Base-by-base conservation (phyloP, 2,113 vertebrate genomes). In the Tyrannus savana region DNA sequence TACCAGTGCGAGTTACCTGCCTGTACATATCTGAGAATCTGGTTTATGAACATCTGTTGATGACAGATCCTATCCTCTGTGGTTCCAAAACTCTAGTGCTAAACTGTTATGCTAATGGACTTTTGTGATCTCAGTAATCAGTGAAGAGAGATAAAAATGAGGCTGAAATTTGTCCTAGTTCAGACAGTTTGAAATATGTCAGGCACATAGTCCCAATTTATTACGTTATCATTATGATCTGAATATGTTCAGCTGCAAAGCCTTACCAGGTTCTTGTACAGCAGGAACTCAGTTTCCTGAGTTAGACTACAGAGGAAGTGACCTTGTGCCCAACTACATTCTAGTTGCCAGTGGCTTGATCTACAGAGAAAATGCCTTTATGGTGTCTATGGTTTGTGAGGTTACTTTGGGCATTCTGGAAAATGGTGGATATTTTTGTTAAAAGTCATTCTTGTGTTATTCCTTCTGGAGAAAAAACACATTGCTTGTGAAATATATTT, bases 241-340 rank as follows among this genome's bases (percentile, higher is more conserved):
- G 46, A 80, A 42, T 73, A 24, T 85, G 33, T 89, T 91, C 63
- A 53, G 10, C 69, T 79, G 47, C n/a, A 89, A 79, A 60, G 59
- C 58, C 35, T 33, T 42, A 62, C 21, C 5, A 39, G 21, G 30
- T 94, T 91, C 75, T 83, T 83, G n/a, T 77, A 42, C 55, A 86
- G 63, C 78, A 91, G 82, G 67, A 91, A 69, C 75, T 90, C 68
- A 6, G 30, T 77, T 95, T 95, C 81, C 87, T 85, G 81, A 89
- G 53, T 84, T 58, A 50, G 42, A 79, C 74, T 63, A 87, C 89
- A 89, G 58, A 96, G 91, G 78, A 93, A 96, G 42, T 86, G 71
- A 83, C 84, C 75, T 66, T 79, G 50, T 80, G 78, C 23, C 90
- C 83, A 78, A 87, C 77, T 76, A 28, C 75, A 46, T 93, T 96